Percentiles rank a stretch among this genome's conserved stretches.
These are phyloP conservation scores for Phlogophora meticulosa DNA, from an alignment of 2,888 invertebrate species.

Conservation along the genomic window DNA sequence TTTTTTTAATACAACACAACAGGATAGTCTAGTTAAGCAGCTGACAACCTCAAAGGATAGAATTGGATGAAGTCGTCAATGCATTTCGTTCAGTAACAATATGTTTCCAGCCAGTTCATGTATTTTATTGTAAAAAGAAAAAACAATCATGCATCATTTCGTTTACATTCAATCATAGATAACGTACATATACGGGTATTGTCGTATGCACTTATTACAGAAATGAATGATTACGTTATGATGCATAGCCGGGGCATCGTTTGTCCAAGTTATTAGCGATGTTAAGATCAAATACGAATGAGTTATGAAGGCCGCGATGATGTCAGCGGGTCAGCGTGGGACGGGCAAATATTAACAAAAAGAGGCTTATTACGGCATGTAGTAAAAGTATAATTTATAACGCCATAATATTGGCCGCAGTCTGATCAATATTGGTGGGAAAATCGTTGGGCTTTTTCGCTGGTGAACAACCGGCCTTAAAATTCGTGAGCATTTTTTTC, in stretches of 20 bases:
- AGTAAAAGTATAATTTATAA: conserved; percentile 47
- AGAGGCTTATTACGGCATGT: conserved; percentile 44
- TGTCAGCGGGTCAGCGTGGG: conserved; percentile 67
- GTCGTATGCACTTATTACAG: conserved; percentile 30
- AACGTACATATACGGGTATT: conserved; percentile 13
- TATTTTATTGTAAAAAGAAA: background rate
- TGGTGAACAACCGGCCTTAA: conserved; percentile 30
- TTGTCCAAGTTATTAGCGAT: conserved; percentile 56
- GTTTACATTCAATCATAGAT: conserved; percentile 35
- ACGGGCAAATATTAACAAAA: conserved; percentile 57
- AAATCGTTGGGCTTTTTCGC: conserved; percentile 17
- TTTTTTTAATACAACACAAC: no score
- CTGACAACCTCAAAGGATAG: no score
- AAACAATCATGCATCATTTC: background rate
- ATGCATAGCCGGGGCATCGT: conserved; percentile 51
- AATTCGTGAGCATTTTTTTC: conserved; percentile 4
- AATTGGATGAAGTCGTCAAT: no score
- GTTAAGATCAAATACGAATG: conserved; percentile 59
- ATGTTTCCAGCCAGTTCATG: background rate
- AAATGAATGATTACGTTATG: conserved; percentile 39
- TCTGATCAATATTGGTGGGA: conserved; percentile 12
- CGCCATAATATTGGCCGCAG: conserved; percentile 8
- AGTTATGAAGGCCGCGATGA: conserved; percentile 65
- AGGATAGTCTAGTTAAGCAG: no score
- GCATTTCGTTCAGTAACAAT: no score